Conservation (phyloP, 1,140 invertebrate genomes). For the Caenorhabditis inopinata region DNA sequence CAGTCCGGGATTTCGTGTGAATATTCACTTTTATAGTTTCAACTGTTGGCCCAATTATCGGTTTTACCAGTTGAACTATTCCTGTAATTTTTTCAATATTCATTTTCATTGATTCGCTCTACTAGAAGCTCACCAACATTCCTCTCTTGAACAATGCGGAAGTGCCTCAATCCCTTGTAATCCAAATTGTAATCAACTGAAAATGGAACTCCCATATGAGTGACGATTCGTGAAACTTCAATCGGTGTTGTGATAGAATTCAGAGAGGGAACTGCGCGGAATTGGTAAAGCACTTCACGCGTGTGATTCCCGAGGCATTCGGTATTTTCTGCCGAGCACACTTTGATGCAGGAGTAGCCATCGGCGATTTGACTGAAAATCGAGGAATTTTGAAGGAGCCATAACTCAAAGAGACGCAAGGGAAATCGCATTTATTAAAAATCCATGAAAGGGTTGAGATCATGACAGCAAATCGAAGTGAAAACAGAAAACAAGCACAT, state of each 20-base stretch:
- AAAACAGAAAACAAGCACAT: neutral
- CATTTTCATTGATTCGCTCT: neutral
- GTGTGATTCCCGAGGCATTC: constrained; percentile 59
- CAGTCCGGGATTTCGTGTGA: constrained; percentile 45
- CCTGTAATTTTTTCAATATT: constrained; percentile 36
- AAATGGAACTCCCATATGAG: constrained; percentile 51
- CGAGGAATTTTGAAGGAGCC: too few species aligned
- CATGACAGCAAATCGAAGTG: neutral
- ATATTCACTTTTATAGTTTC: constrained; percentile 47
- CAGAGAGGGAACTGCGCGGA: constrained; percentile 56
- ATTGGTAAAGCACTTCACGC: constrained; percentile 64
- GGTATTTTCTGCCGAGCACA: constrained; percentile 52
- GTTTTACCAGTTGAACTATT: constrained; percentile 47
- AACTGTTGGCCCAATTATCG: constrained; percentile 41
- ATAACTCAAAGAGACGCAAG: too few species aligned
- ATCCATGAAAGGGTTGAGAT: constrained; percentile 35
- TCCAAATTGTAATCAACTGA: constrained; percentile 49
- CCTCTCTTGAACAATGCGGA: constrained; percentile 42
- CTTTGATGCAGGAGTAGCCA: constrained; percentile 64
- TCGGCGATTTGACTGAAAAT: constrained; percentile 62
- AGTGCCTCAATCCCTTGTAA: constrained; percentile 21
- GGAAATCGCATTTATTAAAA: too few species aligned
- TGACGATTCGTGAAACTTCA: constrained; percentile 47
- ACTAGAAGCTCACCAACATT: constrained; percentile 47
- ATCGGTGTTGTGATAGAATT: constrained; percentile 35